A percentile compares a stretch with the other conserved stretches of the same genome.
Evolutionary conservation across 2,888 invertebrate species (phyloP).

Genomic region (Scaptomyza parva): DNA sequence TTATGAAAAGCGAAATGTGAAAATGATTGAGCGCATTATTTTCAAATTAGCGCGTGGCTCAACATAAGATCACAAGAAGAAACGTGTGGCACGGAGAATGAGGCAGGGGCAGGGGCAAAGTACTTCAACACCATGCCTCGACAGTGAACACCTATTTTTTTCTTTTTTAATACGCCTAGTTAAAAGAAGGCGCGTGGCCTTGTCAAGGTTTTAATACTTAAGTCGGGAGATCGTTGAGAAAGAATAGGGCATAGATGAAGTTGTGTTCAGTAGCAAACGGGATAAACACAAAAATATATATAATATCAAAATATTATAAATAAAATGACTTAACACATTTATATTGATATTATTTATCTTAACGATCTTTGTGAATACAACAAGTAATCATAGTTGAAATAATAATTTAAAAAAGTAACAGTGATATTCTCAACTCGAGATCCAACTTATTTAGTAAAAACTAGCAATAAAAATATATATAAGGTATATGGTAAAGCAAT

Average conservation of each 20-base stretch:
- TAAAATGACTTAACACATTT: background rate
- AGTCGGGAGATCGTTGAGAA: conserved; percentile 1
- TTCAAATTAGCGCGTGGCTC: conserved; percentile 81
- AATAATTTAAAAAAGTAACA: too few relatives aligned
- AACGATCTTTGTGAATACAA: too few relatives aligned
- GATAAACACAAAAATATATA: background rate
- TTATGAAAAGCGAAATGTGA: conserved; percentile 66
- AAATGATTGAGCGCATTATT: conserved; percentile 82
- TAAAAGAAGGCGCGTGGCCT: conserved; percentile 54
- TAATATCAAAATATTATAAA: background rate
- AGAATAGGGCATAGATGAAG: conserved; percentile 5
- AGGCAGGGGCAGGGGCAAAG: conserved; percentile 14
- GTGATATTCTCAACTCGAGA: too few relatives aligned
- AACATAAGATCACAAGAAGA: conserved; percentile 25
- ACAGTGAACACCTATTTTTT: conserved; percentile 40
- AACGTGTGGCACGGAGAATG: background rate
- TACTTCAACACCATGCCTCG: conserved; percentile 45
- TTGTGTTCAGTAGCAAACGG: background rate
- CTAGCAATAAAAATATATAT: too few relatives aligned
- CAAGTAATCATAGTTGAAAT: background rate
- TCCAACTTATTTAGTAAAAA: too few relatives aligned
- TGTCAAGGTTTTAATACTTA: conserved; percentile 39
- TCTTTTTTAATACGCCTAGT: conserved; percentile 23
- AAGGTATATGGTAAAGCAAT: too few relatives aligned
- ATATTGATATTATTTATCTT: too few relatives aligned